Evolutionary conservation across 2,888 invertebrate species (phyloP), one percentile per base, ranked within the genome.

Genomic region (Acanthosepion pharaonis): DNA sequence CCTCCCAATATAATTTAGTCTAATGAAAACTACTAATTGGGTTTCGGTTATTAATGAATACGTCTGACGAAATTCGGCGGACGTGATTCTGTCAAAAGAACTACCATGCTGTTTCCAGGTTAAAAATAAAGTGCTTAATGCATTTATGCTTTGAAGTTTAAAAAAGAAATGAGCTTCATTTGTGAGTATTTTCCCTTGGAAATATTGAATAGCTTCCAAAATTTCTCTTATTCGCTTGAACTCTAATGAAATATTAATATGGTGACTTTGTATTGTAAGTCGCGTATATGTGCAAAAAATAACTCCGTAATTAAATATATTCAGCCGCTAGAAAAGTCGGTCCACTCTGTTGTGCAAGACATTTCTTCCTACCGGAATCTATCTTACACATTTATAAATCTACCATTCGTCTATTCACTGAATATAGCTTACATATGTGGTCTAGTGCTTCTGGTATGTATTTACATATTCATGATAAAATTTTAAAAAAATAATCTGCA

Each of bases 51-150:
- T 78, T 78, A 78, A 78, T 78, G 78, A 78, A 78, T 78, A n/a
- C 20, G 59, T 59, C 59, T 59, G 23, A 59, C 59, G 23, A 59
- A 59, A n/a, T n/a, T 78, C 78, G n/a, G 28, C 8, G 78, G 78
- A 78, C 78, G 78, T 78, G 78, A 78, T n/a, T 78, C n/a, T 78
- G 15, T 78, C 78, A 78, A 78, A 78, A 78, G 78, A 78, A 78
- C 28, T 18, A n/a, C 42, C 78, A 78, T 78, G n/a, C n/a, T 28
- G 28, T n/a, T 8, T 78, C 78, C 78, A n/a, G 78, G n/a, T 78
- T 78, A n/a, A 78, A 78, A 78, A 78, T 78, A 78, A 78, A 78
- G n/a, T 78, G 78, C 78, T 78, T n/a, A n/a, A 78, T 78, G n/a
- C n/a, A 78, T 78, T n/a, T 78, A 78, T 11, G n/a, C 78, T 78